Evolutionary conservation across 2,113 vertebrate species (phyloP).

Genomic region (Hassar affinis): DNA sequence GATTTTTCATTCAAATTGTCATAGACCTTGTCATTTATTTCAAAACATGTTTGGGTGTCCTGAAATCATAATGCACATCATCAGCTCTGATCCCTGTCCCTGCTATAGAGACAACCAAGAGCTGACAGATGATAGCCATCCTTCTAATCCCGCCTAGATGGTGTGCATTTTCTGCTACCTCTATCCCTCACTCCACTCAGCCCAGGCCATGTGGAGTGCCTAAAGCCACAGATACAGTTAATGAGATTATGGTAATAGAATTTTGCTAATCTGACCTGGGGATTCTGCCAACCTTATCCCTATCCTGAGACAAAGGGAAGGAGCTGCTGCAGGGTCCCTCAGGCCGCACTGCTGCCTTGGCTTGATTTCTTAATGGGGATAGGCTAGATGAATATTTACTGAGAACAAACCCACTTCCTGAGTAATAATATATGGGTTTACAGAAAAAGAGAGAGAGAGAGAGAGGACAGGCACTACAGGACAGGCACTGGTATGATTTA

Average conservation of each 20-base stretch:
- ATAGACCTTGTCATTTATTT: conserved; percentile 6
- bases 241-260: conserved; percentile 79
- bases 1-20: conserved; percentile 4
- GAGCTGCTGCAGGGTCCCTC: conserved; percentile 7
- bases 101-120: conserved; percentile 10
- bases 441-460: neutral
- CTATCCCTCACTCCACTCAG: conserved; percentile 59
- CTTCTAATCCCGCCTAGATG: conserved; percentile 42
- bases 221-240: conserved; percentile 74
- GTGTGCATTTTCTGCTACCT: conserved; percentile 46
- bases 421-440: conserved; percentile 31
- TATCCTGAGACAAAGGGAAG: conserved; percentile 68
- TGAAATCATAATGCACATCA: conserved; percentile 4
- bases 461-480: neutral
- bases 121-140: conserved; percentile 28
- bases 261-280: conserved; percentile 73
- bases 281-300: conserved; percentile 71
- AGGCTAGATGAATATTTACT: conserved; percentile 62
- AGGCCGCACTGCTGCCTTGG: conserved; percentile 63
- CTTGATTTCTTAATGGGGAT: conserved; percentile 58
- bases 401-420: conserved; percentile 60
- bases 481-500: neutral
- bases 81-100: conserved; percentile 29
- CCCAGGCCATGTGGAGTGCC: conserved; percentile 50
- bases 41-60: conserved; percentile 9